Evolutionary conservation across 2,113 vertebrate species (phyloP).

Genomic region (Cyanoderma ruficeps): DNA sequence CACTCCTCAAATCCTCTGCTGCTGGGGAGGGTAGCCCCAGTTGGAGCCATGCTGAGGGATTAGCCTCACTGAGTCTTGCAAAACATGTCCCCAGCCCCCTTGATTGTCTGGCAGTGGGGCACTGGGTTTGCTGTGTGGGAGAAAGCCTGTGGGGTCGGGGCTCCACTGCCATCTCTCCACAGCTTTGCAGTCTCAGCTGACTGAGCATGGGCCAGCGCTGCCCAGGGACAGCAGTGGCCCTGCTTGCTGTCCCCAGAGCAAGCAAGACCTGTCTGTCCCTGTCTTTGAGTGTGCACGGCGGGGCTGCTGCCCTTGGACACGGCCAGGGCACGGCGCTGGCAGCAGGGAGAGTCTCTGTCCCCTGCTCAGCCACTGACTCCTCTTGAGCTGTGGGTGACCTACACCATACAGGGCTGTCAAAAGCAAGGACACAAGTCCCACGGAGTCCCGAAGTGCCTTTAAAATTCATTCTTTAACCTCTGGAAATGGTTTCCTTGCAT

Average conservation of each 20-base stretch:
- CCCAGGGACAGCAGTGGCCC: background rate
- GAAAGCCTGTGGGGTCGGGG: background rate
- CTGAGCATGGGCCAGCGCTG: fast-evolving
- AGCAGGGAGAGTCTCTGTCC: fast-evolving
- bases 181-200: fast-evolving
- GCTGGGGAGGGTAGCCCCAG: fast-evolving
- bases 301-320: background rate
- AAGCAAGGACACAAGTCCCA: background rate
- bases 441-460: background rate
- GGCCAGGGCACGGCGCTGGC: background rate
- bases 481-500: background rate
- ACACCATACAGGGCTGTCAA: background rate
- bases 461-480: conserved; percentile 8
- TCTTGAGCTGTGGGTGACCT: background rate
- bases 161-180: fast-evolving
- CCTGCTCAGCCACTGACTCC: fast-evolving
- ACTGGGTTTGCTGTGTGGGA: fast-evolving
- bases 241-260: fast-evolving
- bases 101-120: fast-evolving
- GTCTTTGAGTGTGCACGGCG: background rate
- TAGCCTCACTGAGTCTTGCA: background rate
- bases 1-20: background rate
- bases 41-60: background rate
- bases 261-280: fast-evolving
- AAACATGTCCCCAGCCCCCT: background rate